Percentiles rank a stretch among this genome's conserved stretches.
phyloP scores from a whole-genome alignment of 2,888 invertebrate species.

The Horisme vitalbata region DNA sequence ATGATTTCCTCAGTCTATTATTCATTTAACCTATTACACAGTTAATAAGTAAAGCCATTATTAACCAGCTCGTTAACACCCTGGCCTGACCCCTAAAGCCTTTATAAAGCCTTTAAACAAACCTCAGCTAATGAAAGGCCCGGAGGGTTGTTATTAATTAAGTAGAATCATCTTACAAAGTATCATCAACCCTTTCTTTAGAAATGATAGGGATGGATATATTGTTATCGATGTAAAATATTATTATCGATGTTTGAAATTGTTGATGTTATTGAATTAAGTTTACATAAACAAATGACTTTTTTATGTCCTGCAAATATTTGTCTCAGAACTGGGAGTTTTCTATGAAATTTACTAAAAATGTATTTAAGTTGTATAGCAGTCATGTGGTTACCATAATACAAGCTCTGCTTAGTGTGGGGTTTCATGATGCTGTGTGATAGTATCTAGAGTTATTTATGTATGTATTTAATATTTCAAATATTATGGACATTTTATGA shows the following conservation, averaged over 20 bases:
- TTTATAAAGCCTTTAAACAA: constrained; percentile 57
- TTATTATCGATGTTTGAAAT: constrained; percentile 1
- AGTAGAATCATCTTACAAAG: constrained; percentile 73
- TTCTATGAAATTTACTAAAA: too few relatives aligned
- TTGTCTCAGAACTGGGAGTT: too few relatives aligned
- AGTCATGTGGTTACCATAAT: too few relatives aligned
- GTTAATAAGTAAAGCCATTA: constrained; percentile 41
- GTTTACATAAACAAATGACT: too few relatives aligned
- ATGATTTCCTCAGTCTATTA: constrained; percentile 12
- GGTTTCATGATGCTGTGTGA: too few relatives aligned
- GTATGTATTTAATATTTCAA: too few relatives aligned
- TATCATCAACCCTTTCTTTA: constrained; percentile 75
- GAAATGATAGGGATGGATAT: constrained; percentile 40
- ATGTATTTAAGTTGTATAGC: too few relatives aligned
- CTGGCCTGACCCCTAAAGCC: constrained; percentile 58
- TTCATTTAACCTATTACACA: constrained; percentile 28
- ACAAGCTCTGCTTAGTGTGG: too few relatives aligned
- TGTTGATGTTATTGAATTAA: too few relatives aligned
- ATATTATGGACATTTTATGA: too few relatives aligned
- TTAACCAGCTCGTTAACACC: constrained; percentile 48
- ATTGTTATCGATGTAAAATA: background rate
- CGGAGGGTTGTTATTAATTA: constrained; percentile 75
- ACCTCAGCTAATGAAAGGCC: constrained; percentile 69
- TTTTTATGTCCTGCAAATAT: too few relatives aligned
- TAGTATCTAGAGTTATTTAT: too few relatives aligned